These are phyloP conservation scores for Chrysogorgia sp. DNA, from an alignment of 92 coral and sea anemone genomes.

Conservation along the genomic window DNA sequence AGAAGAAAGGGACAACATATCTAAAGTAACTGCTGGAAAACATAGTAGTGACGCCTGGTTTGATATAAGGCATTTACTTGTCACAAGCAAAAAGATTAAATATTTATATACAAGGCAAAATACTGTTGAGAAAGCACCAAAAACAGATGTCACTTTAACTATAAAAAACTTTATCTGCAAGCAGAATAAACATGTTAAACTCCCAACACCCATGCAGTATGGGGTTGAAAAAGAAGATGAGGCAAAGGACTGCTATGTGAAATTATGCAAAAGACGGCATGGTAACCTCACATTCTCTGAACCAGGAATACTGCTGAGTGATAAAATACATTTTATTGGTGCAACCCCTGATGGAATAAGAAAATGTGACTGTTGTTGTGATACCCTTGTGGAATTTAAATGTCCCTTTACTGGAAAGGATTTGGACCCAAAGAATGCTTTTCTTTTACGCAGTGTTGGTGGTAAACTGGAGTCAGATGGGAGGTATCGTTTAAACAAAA, in stretches of 20 bases:
- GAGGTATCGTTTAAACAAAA: constrained; percentile 22
- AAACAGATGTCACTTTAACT: constrained; percentile 33
- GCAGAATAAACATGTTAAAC: constrained; percentile 16
- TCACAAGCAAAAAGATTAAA: constrained; percentile 59
- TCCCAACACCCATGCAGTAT: constrained; percentile 25
- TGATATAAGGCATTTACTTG: constrained; percentile 59
- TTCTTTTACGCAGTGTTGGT: constrained; percentile 52
- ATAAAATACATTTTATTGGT: constrained; percentile 38
- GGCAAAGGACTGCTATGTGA: constrained; percentile 42
- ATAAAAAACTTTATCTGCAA: constrained; percentile 17
- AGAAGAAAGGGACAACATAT: constrained; percentile 40
- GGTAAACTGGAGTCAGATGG: constrained; percentile 50
- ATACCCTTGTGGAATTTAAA: constrained; percentile 29
- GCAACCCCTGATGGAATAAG: constrained; percentile 38
- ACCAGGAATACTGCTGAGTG: constrained; percentile 44
- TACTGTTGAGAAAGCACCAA: constrained; percentile 33
- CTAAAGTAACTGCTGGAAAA: constrained; percentile 64
- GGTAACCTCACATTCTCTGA: constrained; percentile 31
- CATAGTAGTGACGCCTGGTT: constrained; percentile 56
- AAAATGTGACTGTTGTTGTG: constrained; percentile 39
- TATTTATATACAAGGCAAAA: constrained; percentile 62
- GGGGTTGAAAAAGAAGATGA: constrained; percentile 47
- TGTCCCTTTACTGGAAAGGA: constrained; percentile 46
- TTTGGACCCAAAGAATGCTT: constrained; percentile 60
- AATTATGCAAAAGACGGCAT: constrained; percentile 31